phyloP scores from a whole-genome alignment of 1,140 invertebrate genomes.

The Papilio dardanus region DNA sequence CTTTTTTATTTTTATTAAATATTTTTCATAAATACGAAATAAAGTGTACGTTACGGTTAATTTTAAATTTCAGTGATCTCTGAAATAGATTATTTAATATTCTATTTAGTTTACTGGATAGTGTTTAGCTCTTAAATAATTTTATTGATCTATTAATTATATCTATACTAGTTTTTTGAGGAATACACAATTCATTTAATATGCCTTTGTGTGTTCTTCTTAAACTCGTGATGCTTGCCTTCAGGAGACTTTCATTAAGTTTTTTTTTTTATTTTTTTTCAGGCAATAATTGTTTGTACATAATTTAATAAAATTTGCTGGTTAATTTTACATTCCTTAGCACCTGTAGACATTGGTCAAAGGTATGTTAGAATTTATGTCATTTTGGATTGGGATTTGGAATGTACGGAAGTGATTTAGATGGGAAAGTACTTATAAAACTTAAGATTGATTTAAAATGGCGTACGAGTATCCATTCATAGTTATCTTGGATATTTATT shows the following conservation, averaged over 20 bases:
- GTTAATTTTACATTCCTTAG: slow-evolving; percentile 10
- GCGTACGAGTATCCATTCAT: not conserved
- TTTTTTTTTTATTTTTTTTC: not conserved
- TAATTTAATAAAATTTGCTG: not conserved
- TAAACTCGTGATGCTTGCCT: not conserved
- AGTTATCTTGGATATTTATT: not conserved
- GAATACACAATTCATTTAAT: not conserved
- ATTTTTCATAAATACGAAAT: not conserved
- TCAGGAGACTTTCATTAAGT: not conserved
- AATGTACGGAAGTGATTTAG: slow-evolving; percentile 48
- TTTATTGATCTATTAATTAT: not conserved
- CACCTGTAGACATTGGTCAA: not conserved
- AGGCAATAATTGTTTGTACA: not conserved
- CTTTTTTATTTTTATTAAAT: not conserved
- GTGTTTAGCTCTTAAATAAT: not conserved
- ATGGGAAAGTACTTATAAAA: slow-evolving; percentile 52
- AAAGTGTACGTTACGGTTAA: not conserved
- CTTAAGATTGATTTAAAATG: slow-evolving; percentile 22
- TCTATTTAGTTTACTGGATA: not conserved
- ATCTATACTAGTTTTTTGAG: not conserved
- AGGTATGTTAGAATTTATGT: not conserved
- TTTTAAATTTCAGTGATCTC: not conserved
- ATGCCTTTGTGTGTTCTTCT: too few relatives aligned
- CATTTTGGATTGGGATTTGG: slow-evolving; percentile 36
- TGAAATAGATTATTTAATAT: not conserved